These are phyloP conservation scores for Musca domestica DNA, from an alignment of 1,140 invertebrate genomes.

Conservation along the genomic window DNA sequence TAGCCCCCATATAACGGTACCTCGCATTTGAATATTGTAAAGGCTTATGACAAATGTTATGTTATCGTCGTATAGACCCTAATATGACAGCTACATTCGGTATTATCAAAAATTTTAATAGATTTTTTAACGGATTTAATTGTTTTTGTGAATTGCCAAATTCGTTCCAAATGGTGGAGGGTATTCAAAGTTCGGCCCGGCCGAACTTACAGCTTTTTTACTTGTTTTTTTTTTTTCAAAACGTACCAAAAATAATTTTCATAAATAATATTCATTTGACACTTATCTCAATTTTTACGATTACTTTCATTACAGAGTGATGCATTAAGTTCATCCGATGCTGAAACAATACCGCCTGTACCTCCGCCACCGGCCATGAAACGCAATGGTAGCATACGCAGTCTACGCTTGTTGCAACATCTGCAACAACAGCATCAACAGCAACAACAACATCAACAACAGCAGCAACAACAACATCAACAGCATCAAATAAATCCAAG, in stretches of 20 bases:
- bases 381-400: slow-evolving; percentile 48
- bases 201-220: too few relatives aligned
- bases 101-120: too few relatives aligned
- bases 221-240: too few relatives aligned
- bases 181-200: too few relatives aligned
- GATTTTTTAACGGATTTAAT: too few relatives aligned
- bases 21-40: too few relatives aligned
- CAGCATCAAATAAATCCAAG: not conserved
- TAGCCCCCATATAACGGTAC: too few relatives aligned
- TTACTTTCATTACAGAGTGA: slow-evolving; percentile 37
- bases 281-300: not conserved
- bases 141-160: too few relatives aligned
- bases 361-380: slow-evolving; percentile 47
- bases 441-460: slow-evolving; percentile 6
- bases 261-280: not conserved
- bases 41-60: too few relatives aligned
- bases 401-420: slow-evolving; percentile 42
- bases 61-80: too few relatives aligned
- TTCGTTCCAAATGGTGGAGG: too few relatives aligned
- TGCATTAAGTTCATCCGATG: slow-evolving; percentile 47
- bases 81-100: too few relatives aligned
- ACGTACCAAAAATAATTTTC: not conserved
- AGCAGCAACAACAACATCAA: slow-evolving; percentile 10
- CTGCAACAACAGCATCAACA: slow-evolving; percentile 39
- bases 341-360: slow-evolving; percentile 50